A percentile compares a stretch with the other conserved stretches of the same genome.
These are phyloP conservation scores for Diachrysia chrysitis DNA, from an alignment of 2,888 invertebrate species.

Conservation along the genomic window DNA sequence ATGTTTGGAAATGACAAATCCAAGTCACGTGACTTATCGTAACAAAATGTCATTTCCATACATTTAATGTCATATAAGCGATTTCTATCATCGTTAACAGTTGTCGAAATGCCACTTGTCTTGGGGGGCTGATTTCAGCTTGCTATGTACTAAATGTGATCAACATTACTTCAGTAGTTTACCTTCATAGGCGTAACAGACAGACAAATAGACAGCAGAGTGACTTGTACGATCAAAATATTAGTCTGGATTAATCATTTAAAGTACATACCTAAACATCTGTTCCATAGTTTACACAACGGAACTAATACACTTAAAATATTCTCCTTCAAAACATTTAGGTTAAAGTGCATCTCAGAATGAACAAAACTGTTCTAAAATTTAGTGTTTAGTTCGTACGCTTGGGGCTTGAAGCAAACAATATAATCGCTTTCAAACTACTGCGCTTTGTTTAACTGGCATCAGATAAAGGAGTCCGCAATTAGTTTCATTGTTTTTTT, in stretches of 20 bases:
- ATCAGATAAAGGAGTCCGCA: slow-evolving; percentile 14
- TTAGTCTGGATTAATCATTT: not conserved
- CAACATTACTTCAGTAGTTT: not conserved
- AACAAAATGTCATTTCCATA: no score
- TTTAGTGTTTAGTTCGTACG: slow-evolving; percentile 30
- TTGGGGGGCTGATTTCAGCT: no score
- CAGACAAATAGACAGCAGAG: not conserved
- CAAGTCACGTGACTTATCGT: no score
- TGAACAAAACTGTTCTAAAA: slow-evolving; percentile 38
- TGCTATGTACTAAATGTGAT: no score
- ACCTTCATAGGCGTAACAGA: not conserved
- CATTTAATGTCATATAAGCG: no score
- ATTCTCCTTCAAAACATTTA: slow-evolving; percentile 11
- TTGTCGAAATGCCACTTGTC: no score
- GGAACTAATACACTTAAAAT: slow-evolving; percentile 6
- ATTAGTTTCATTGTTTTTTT: not conserved
- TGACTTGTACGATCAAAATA: not conserved
- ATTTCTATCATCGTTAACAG: no score
- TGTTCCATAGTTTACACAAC: not conserved
- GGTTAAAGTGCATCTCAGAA: slow-evolving; percentile 19
- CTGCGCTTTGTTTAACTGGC: slow-evolving; percentile 26
- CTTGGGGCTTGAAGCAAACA: slow-evolving; percentile 26
- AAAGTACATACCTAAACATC: not conserved
- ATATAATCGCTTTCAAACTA: slow-evolving; percentile 43
- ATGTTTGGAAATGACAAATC: no score